phyloP scores from a whole-genome alignment of 2,888 invertebrate genomes.

The Syrphus vitripennis region DNA sequence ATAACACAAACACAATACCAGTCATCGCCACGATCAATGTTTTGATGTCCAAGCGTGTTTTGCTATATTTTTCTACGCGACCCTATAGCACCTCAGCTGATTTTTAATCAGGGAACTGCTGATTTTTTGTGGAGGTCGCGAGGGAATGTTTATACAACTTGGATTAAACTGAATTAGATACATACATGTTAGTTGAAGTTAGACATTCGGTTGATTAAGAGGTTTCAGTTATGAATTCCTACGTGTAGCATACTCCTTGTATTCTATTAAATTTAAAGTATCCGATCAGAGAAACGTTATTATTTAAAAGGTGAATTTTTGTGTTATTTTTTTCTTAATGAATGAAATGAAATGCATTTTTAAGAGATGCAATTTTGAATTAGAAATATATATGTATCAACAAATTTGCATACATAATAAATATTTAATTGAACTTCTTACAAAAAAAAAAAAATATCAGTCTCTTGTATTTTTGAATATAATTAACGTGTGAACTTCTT shows the following conservation, averaged over 20 bases:
- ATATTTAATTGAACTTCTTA: background rate
- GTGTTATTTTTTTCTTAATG: background rate
- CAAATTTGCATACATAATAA: background rate
- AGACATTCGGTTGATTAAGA: conserved; percentile 64
- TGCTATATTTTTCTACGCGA: conserved; percentile 9
- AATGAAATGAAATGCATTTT: background rate
- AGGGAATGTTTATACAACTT: conserved; percentile 49
- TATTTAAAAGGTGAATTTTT: conserved; percentile 11
- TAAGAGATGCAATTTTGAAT: background rate
- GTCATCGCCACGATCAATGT: conserved; percentile 13
- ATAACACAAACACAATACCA: conserved; percentile 35
- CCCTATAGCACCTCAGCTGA: conserved; percentile 67
- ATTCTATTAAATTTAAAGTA: conserved; percentile 2
- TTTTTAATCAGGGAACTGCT: conserved; percentile 68
- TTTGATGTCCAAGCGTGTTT: conserved; percentile 15
- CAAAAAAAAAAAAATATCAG: background rate
- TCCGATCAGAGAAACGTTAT: background rate
- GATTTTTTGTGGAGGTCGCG: conserved; percentile 59
- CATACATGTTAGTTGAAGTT: conserved; percentile 55
- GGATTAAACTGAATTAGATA: conserved; percentile 43
- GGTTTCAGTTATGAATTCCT: conserved; percentile 45
- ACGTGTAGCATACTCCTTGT: conserved; percentile 24
- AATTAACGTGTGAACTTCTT: background rate
- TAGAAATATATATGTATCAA: no score
- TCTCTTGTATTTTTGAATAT: background rate